These are phyloP conservation scores for Rhagophthalmus giganteus DNA, from an alignment of 2,888 invertebrate genomes.

Conservation along the genomic window DNA sequence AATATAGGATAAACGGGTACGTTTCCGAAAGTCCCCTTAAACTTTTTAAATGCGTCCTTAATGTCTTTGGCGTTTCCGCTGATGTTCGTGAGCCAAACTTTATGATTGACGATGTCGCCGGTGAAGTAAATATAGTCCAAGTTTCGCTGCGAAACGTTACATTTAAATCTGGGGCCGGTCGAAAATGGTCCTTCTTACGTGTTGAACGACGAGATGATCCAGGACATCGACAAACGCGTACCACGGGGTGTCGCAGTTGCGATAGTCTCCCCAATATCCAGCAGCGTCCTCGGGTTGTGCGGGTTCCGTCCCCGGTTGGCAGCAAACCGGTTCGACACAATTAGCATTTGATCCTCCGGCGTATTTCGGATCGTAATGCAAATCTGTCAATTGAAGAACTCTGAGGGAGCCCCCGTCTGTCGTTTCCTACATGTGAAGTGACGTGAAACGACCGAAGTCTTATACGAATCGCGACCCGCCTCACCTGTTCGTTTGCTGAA, in stretches of 20 bases:
- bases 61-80: constrained; percentile 65
- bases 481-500: background rate
- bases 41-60: constrained; percentile 53
- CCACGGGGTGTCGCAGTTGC: constrained; percentile 74
- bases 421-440: too few species aligned
- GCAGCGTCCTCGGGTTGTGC: constrained; percentile 55
- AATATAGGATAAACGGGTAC: constrained; percentile 63
- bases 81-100: constrained; percentile 81
- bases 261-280: constrained; percentile 81
- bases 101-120: constrained; percentile 85
- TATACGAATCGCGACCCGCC: too few species aligned
- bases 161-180: too few species aligned
- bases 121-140: constrained; percentile 76
- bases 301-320: constrained; percentile 64
- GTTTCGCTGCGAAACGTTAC: too few species aligned
- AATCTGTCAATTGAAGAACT: constrained; percentile 74
- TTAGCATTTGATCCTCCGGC: constrained; percentile 66
- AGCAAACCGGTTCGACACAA: constrained; percentile 81
- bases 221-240: constrained; percentile 66
- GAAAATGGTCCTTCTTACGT: too few species aligned
- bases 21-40: constrained; percentile 55
- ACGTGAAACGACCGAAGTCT: too few species aligned
- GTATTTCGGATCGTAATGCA: constrained; percentile 80
- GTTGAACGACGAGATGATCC: constrained; percentile 25
- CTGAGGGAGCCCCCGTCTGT: constrained; percentile 35